These are phyloP conservation scores for Procambarus virginalis DNA, from an alignment of 1,140 invertebrate genomes.

Conservation along the genomic window DNA sequence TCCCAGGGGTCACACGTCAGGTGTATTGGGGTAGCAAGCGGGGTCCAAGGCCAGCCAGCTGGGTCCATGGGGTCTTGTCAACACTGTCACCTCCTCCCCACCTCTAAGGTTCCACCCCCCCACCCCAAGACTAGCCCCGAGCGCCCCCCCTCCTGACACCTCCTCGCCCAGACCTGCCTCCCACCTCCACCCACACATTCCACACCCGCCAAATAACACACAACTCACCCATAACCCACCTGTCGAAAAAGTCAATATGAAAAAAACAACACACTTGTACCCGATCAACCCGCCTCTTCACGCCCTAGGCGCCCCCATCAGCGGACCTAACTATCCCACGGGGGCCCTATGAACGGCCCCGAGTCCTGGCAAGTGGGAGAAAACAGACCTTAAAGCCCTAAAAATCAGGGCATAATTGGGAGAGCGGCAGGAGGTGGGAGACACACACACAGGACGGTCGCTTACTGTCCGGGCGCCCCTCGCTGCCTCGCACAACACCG, in stretches of 20 bases:
- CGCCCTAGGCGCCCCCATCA: background rate
- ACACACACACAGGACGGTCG: background rate
- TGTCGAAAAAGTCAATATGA: slow-evolving; percentile 4
- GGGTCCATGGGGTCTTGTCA: too few relatives aligned
- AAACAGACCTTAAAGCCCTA: background rate
- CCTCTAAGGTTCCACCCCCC: too few relatives aligned
- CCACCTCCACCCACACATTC: background rate
- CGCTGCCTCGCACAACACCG: too few relatives aligned
- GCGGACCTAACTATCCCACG: background rate
- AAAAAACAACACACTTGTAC: background rate
- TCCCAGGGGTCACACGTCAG: too few relatives aligned
- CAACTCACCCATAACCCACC: background rate
- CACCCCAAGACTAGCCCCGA: too few relatives aligned
- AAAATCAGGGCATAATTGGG: background rate
- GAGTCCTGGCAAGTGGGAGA: accelerated
- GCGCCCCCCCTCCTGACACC: too few relatives aligned
- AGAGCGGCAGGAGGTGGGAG: background rate
- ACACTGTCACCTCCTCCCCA: too few relatives aligned
- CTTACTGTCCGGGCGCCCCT: background rate
- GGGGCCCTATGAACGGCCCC: background rate
- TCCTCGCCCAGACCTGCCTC: background rate
- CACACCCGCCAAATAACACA: background rate
- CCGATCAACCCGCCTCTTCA: background rate
- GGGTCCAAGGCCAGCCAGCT: too few relatives aligned
- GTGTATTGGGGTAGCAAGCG: too few relatives aligned